These are phyloP conservation scores for Hyppa rectilinea DNA, from an alignment of 2,888 invertebrate genomes.

Conservation along the genomic window DNA sequence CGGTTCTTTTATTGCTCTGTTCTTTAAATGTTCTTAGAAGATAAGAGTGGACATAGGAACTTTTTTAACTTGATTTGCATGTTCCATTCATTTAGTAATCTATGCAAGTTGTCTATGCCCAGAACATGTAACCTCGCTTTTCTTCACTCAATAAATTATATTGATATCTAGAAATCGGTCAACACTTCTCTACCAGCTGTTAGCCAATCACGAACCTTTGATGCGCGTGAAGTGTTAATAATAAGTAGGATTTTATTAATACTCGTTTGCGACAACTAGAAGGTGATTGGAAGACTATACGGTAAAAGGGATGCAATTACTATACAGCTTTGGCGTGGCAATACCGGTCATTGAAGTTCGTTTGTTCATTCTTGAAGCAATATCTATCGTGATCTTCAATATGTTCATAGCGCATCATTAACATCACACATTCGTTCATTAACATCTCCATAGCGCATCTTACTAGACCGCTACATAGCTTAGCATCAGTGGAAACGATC, in stretches of 20 bases:
- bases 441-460: no score
- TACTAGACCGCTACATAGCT: no score
- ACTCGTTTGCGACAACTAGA: conserved; percentile 11
- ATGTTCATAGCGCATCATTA: no score
- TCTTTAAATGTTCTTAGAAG: conserved; percentile 49
- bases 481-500: no score
- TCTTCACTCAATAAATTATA: conserved; percentile 41
- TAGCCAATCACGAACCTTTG: conserved; percentile 22
- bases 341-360: no score
- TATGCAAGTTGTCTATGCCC: conserved; percentile 5
- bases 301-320: background rate
- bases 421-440: no score
- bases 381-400: no score
- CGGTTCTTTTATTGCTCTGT: conserved; percentile 48
- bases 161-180: conserved; percentile 38
- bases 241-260: conserved; percentile 27
- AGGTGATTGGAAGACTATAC: conserved; percentile 3
- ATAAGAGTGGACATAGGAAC: conserved; percentile 22
- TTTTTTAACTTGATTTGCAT: conserved; percentile 15
- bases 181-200: conserved; percentile 22
- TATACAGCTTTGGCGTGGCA: no score
- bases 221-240: conserved; percentile 3
- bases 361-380: no score
- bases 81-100: conserved; percentile 3
- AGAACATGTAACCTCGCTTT: conserved; percentile 34